Conservation (phyloP, 2,888 invertebrate genomes). For the Geophilus truncorum region DNA sequence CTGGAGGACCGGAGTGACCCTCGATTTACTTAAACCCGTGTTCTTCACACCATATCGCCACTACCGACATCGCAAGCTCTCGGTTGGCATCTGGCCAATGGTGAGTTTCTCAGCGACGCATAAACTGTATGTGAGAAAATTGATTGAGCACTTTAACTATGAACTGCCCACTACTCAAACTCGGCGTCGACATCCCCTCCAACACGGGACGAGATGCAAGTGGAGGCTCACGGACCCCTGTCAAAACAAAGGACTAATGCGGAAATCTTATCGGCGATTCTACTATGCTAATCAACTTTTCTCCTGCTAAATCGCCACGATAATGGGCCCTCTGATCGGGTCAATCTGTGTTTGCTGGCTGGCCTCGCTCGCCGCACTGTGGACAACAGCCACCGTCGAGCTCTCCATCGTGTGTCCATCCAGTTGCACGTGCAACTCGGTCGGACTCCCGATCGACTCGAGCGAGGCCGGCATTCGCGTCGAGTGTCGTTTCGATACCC, state of each 20-base stretch:
- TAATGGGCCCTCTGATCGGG: neutral
- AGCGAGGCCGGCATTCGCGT: neutral
- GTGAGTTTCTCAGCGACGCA: neutral
- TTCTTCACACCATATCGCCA: neutral
- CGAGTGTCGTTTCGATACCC: neutral
- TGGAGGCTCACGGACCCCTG: neutral
- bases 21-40: neutral
- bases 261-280: neutral
- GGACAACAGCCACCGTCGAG: neutral
- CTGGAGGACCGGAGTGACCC: neutral
- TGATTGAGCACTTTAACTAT: neutral
- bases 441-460: neutral
- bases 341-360: neutral
- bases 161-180: neutral
- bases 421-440: neutral
- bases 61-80: neutral
- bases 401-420: neutral
- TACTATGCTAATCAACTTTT: neutral
- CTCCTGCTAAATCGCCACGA: neutral
- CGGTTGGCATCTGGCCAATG: neutral
- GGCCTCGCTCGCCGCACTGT: neutral
- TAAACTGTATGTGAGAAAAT: neutral
- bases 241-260: neutral
- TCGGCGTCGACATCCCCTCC: neutral
- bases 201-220: neutral